A percentile compares a stretch with the other conserved stretches of the same genome.
These are phyloP conservation scores for Drosophila nigrodunni DNA, from an alignment of 1,140 invertebrate species.

Conservation along the genomic window DNA sequence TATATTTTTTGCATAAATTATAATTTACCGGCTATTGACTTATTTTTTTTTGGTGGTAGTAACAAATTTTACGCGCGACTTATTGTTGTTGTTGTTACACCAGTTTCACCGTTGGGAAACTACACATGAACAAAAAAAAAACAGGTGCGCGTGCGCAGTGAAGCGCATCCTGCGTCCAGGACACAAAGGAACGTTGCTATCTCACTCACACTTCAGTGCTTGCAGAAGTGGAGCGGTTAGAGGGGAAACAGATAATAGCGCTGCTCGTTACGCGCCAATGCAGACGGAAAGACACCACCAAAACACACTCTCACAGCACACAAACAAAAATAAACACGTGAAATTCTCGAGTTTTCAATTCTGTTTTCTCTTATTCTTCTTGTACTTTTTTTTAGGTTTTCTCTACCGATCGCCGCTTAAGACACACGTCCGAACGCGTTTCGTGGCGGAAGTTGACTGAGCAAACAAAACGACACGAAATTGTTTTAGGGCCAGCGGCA, in stretches of 20 bases:
- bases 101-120: background rate
- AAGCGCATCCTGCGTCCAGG: conserved; percentile 71
- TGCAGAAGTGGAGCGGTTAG: background rate
- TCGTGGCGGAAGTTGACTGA: conserved; percentile 79
- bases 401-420: conserved; percentile 28
- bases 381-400: background rate
- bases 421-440: conserved; percentile 71
- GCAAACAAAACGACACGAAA: conserved; percentile 38
- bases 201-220: background rate
- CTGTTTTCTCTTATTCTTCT: no score
- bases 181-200: conserved; percentile 11
- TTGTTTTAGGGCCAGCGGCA: background rate
- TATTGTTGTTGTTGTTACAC: conserved; percentile 36
- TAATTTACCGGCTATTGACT: conserved; percentile 12
- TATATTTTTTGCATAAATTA: conserved; percentile 29
- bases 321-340: conserved; percentile 38
- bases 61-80: conserved; percentile 44
- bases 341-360: conserved; percentile 40
- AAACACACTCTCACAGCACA: conserved; percentile 4
- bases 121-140: conserved; percentile 11
- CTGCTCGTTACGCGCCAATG: conserved; percentile 69
- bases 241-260: conserved; percentile 18
- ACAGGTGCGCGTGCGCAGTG: conserved; percentile 71
- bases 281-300: conserved; percentile 57
- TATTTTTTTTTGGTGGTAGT: conserved; percentile 7